Percentiles rank a stretch among this genome's conserved stretches.
phyloP scores from a whole-genome alignment of 2,113 vertebrate species.

The Limanda limanda region DNA sequence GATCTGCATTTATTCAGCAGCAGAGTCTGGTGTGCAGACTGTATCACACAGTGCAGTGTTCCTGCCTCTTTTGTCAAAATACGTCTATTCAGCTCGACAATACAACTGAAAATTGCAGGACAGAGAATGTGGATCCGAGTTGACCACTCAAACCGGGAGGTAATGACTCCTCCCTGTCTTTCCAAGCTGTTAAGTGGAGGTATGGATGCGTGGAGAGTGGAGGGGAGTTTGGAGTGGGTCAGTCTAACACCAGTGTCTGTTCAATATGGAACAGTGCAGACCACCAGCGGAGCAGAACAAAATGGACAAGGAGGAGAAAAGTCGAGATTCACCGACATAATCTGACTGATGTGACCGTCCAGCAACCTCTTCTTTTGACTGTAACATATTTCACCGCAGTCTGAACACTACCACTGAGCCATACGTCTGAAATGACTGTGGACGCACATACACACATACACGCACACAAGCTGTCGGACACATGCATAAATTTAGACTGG shows the following conservation, averaged over 20 bases:
- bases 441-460: too few relatives aligned
- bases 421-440: background rate
- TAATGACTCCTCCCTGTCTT: constrained; percentile 26
- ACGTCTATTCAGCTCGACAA: background rate
- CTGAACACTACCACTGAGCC: background rate
- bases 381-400: background rate
- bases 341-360: constrained; percentile 7
- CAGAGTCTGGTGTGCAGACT: background rate
- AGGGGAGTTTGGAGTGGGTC: constrained; percentile 10
- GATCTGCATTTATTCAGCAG: too few relatives aligned
- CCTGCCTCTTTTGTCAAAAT: background rate
- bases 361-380: background rate
- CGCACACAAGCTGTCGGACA: too few relatives aligned
- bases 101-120: background rate
- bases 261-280: constrained; percentile 29
- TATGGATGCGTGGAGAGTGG: constrained; percentile 8
- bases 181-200: constrained; percentile 16
- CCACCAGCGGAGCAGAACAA: constrained; percentile 13
- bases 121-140: constrained; percentile 2
- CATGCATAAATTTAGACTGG: too few relatives aligned
- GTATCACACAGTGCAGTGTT: background rate
- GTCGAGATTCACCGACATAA: constrained; percentile 11
- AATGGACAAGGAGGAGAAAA: constrained; percentile 16
- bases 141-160: constrained; percentile 7
- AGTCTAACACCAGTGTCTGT: constrained; percentile 13